A percentile compares a stretch with the other conserved stretches of the same genome.
Evolutionary conservation across 1,140 invertebrate genomes (phyloP).

Genomic region (Anastatus disparis): DNA sequence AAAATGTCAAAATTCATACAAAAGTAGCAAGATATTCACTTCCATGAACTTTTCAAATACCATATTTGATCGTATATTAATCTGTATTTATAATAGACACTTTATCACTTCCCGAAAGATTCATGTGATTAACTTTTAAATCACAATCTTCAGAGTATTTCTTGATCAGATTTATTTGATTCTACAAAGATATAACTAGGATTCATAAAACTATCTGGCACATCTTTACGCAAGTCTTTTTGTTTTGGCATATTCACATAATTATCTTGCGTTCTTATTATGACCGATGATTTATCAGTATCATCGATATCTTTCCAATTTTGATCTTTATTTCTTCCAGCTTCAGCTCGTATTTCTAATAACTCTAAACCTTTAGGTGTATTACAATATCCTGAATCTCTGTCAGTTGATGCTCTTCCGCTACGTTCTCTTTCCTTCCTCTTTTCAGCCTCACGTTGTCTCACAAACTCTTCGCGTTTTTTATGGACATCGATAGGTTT

Average conservation of each 20-base stretch:
- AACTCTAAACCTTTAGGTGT: constrained; percentile 50
- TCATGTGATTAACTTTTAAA: neutral
- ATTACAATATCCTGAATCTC: constrained; percentile 59
- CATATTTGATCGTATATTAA: neutral
- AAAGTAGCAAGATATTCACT: neutral
- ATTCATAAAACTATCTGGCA: constrained; percentile 63
- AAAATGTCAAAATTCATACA: neutral
- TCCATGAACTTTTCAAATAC: neutral
- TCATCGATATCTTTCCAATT: constrained; percentile 7
- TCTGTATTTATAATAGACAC: too few relatives aligned
- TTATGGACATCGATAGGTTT: constrained; percentile 63
- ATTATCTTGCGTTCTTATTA: constrained; percentile 59
- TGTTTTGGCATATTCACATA: constrained; percentile 72
- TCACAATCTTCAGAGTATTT: constrained; percentile 10
- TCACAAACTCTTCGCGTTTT: constrained; percentile 59
- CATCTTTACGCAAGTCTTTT: constrained; percentile 66
- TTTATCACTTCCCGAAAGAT: neutral
- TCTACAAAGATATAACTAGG: constrained; percentile 66
- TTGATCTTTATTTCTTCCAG: neutral
- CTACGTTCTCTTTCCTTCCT: constrained; percentile 25
- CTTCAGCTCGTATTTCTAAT: constrained; percentile 46
- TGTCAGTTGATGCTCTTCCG: constrained; percentile 12
- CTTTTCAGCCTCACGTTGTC: constrained; percentile 49
- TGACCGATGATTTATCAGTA: neutral
- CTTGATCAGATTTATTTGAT: constrained; percentile 70